phyloP scores from a whole-genome alignment of 2,888 invertebrate species.

The Tillus elongatus region DNA sequence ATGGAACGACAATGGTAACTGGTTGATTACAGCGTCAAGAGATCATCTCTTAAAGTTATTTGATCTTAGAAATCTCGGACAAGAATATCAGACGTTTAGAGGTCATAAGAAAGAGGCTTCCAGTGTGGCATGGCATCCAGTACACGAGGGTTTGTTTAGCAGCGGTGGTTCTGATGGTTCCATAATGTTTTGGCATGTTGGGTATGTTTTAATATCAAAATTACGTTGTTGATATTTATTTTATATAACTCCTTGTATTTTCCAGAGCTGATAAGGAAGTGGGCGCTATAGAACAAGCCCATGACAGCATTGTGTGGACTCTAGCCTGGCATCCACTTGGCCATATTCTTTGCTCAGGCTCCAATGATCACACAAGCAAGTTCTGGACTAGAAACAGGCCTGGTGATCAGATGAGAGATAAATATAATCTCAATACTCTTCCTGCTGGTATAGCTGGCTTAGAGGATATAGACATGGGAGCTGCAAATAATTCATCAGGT shows the following conservation, averaged over 20 bases:
- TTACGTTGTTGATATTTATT: not conserved
- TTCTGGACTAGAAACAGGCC: slow-evolving; percentile 99
- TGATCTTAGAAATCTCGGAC: slow-evolving; percentile 90
- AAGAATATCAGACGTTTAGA: slow-evolving; percentile 93
- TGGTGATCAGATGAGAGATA: slow-evolving; percentile 96
- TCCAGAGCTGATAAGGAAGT: slow-evolving; percentile 91
- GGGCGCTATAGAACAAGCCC: slow-evolving; percentile 95
- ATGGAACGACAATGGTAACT: slow-evolving; percentile 99
- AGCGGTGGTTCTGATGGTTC: slow-evolving; percentile 99
- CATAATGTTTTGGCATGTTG: slow-evolving; percentile 98
- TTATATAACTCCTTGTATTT: slow-evolving; percentile 6
- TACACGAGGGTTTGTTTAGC: slow-evolving; percentile 93
- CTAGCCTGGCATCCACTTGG: slow-evolving; percentile 99
- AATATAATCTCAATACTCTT: slow-evolving; percentile 89
- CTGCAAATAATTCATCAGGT: too few species aligned
- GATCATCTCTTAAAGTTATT: slow-evolving; percentile 96
- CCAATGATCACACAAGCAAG: slow-evolving; percentile 98
- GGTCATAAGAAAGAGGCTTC: slow-evolving; percentile 99
- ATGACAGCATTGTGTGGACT: slow-evolving; percentile 99
- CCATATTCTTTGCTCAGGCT: slow-evolving; percentile 96
- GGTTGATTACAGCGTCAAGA: slow-evolving; percentile 96
- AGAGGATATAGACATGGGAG: slow-evolving; percentile 64
- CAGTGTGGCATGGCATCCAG: slow-evolving; percentile 96
- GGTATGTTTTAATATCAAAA: slow-evolving; percentile 47
- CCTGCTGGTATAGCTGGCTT: slow-evolving; percentile 70